A percentile compares a stretch with the other conserved stretches of the same genome.
phyloP scores from a whole-genome alignment of 2,797 vertebrate genomes.

The Spinus pinus region DNA sequence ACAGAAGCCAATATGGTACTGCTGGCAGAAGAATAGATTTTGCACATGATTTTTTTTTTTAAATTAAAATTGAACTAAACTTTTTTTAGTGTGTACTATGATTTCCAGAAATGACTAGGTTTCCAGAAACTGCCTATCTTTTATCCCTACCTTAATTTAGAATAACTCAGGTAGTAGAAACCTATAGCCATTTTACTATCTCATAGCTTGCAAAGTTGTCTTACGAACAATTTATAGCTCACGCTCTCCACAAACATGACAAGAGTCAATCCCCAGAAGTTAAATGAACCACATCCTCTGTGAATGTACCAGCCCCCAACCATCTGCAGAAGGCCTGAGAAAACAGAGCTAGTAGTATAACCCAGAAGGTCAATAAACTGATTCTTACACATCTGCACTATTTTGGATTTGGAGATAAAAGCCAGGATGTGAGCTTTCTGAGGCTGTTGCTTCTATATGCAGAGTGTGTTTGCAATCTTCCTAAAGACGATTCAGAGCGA shows the following conservation, averaged over 20 bases:
- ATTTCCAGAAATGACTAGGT: not conserved
- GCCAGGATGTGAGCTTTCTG: not conserved
- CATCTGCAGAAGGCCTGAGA: conserved; percentile 60
- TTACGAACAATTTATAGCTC: not conserved
- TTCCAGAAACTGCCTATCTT: not conserved
- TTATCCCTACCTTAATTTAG: not conserved
- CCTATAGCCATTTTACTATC: not conserved
- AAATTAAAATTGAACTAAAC: not conserved
- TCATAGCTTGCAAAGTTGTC: not conserved
- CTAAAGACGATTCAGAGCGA: not conserved
- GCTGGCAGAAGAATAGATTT: not conserved
- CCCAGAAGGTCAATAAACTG: conserved; percentile 32
- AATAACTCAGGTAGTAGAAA: not conserved
- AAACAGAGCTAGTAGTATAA: conserved; percentile 7
- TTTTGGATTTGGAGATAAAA: conserved; percentile 15
- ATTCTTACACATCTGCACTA: not conserved
- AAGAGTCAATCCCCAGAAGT: conserved; percentile 15
- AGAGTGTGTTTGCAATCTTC: not conserved
- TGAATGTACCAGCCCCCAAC: conserved; percentile 6
- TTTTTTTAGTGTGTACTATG: not conserved
- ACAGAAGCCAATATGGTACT: not conserved
- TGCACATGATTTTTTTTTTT: not conserved
- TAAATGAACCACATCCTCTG: conserved; percentile 37
- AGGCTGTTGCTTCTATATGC: not conserved
- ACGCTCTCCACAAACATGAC: not conserved